Percentiles rank a stretch among this genome's conserved stretches.
Evolutionary conservation across 2,113 vertebrate species (phyloP).

Genomic region (Vireo altiloquus): DNA sequence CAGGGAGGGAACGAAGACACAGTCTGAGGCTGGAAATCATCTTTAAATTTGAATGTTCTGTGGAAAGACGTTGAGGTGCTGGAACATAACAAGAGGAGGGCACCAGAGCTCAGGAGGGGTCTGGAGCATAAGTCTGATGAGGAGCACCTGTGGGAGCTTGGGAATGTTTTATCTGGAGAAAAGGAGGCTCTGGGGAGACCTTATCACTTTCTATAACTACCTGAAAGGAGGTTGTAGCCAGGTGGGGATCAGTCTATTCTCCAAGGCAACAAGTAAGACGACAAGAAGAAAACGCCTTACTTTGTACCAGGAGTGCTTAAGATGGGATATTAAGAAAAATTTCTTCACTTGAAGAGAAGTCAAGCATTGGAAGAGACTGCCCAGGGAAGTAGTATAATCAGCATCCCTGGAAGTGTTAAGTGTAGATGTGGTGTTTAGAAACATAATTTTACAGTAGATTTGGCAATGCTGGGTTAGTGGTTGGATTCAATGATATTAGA

Average conservation of each 20-base stretch:
- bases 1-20: not conserved
- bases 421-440: not conserved
- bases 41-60: not conserved
- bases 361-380: not conserved
- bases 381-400: not conserved
- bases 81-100: not conserved
- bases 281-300: not conserved
- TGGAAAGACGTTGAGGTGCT: not conserved
- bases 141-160: not conserved
- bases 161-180: not conserved
- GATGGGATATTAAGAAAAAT: not conserved
- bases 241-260: not conserved
- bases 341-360: not conserved
- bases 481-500: not conserved
- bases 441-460: not conserved
- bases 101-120: not conserved
- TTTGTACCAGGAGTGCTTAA: not conserved
- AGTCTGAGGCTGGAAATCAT: not conserved
- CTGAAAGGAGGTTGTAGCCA: not conserved
- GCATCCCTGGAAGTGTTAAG: not conserved
- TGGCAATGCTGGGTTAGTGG: not conserved
- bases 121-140: not conserved
- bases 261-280: not conserved
- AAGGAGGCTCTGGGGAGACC: not conserved
- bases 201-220: not conserved